These are phyloP conservation scores for Lucilia cuprina DNA, from an alignment of 1,140 invertebrate species.

Conservation along the genomic window DNA sequence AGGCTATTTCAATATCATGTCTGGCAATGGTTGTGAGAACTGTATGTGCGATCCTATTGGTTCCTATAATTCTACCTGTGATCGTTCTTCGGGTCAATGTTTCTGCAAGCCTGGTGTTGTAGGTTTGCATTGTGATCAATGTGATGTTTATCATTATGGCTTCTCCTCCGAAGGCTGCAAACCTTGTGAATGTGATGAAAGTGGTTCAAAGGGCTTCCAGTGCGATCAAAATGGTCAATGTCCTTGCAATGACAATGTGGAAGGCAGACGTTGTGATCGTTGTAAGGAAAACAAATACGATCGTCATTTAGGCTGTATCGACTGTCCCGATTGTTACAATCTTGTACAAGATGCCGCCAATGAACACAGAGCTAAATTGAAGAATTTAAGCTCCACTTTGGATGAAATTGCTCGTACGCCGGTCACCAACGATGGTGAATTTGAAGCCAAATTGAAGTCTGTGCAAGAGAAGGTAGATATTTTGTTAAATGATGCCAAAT, in stretches of 20 bases:
- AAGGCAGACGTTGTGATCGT: constrained; percentile 87
- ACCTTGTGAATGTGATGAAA: constrained; percentile 86
- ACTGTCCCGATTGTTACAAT: constrained; percentile 94
- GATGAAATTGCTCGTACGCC: constrained; percentile 76
- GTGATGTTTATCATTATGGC: constrained; percentile 85
- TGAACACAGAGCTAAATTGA: constrained; percentile 78
- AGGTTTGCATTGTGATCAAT: constrained; percentile 84
- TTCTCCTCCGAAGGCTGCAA: constrained; percentile 87
- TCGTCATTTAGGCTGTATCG: constrained; percentile 82
- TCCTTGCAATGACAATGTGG: constrained; percentile 88
- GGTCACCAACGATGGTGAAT: constrained; percentile 83
- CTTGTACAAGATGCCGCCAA: constrained; percentile 88
- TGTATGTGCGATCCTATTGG: constrained; percentile 89
- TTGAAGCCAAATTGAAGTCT: constrained; percentile 76
- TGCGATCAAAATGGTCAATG: constrained; percentile 87
- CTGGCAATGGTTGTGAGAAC: constrained; percentile 82
- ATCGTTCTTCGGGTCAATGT: constrained; percentile 84
- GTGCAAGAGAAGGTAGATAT: constrained; percentile 76
- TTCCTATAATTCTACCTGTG: constrained; percentile 83
- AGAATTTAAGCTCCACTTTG: constrained; percentile 69
- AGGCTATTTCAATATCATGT: constrained; percentile 83
- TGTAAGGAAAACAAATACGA: constrained; percentile 94
- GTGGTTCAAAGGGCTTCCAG: constrained; percentile 84
- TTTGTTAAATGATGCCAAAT: constrained; percentile 74
- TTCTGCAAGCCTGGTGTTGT: constrained; percentile 85